These are phyloP conservation scores for Lamprologus tigripictilis DNA, from an alignment of 2,113 vertebrate genomes.

Conservation along the genomic window DNA sequence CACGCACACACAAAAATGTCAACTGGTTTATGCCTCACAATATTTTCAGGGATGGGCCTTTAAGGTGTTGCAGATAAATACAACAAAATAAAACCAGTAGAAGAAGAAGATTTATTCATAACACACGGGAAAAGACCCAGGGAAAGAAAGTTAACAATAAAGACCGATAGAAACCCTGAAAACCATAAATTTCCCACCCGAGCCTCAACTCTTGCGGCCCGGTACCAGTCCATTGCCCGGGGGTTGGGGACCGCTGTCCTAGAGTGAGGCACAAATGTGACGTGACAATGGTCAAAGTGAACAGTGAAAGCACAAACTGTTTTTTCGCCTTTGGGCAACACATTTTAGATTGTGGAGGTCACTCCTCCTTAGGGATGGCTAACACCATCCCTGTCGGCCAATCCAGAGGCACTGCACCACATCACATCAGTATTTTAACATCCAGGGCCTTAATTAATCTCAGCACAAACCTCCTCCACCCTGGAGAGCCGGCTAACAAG, in stretches of 20 bases:
- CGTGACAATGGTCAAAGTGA: background rate
- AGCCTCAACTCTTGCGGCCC: background rate
- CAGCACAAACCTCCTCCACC: background rate
- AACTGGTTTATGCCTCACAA: background rate
- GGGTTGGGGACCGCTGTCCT: accelerated
- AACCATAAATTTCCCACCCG: background rate
- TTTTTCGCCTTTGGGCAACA: background rate
- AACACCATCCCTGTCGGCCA: background rate
- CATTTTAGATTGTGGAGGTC: background rate
- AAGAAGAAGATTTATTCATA: background rate
- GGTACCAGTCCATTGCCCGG: background rate
- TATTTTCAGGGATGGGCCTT: background rate
- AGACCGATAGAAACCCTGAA: accelerated
- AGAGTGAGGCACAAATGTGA: background rate
- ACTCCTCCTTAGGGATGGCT: background rate
- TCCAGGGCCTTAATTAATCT: background rate
- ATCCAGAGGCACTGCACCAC: background rate
- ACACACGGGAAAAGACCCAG: background rate
- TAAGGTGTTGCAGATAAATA: background rate
- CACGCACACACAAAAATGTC: background rate
- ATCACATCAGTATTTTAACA: background rate
- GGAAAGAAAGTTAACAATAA: background rate
- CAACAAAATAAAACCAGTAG: background rate
- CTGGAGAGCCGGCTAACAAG: background rate
- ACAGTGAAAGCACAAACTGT: background rate